These are phyloP conservation scores for Caerostris darwini DNA, from an alignment of 1,140 invertebrate species.

Conservation along the genomic window DNA sequence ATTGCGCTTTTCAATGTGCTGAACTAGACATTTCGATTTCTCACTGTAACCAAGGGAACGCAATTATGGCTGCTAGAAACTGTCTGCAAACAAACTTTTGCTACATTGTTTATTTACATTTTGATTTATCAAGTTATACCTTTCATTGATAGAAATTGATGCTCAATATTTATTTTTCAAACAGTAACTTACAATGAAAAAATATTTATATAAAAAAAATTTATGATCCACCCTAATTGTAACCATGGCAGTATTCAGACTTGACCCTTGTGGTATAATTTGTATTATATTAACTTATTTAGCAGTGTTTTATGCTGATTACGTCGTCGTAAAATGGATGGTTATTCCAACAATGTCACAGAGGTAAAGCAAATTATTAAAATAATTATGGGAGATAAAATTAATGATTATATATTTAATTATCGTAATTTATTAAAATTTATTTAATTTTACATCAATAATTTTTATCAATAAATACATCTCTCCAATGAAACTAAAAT, in stretches of 20 bases:
- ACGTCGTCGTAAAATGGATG: slow-evolving; percentile 93
- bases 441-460: too few species aligned
- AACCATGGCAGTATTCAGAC: slow-evolving; percentile 84
- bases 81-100: slow-evolving; percentile 41
- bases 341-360: slow-evolving; percentile 91
- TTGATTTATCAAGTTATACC: background rate
- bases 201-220: background rate
- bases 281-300: slow-evolving; percentile 92
- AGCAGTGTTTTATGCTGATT: slow-evolving; percentile 94
- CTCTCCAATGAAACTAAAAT: too few species aligned
- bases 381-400: too few species aligned
- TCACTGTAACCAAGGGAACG: slow-evolving; percentile 51
- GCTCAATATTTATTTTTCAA: background rate
- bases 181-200: background rate
- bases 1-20: background rate
- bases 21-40: background rate
- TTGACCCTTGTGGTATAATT: slow-evolving; percentile 93
- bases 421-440: too few species aligned
- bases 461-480: too few species aligned
- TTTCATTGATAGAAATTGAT: background rate
- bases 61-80: background rate
- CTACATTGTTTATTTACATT: slow-evolving; percentile 20
- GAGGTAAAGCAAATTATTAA: slow-evolving; percentile 84
- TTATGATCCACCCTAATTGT: too few species aligned
- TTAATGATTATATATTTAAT: too few species aligned